Percentiles rank a stretch among this genome's conserved stretches.
phyloP scores from a whole-genome alignment of 1,140 invertebrate species.

The Parasteatoda tepidariorum region DNA sequence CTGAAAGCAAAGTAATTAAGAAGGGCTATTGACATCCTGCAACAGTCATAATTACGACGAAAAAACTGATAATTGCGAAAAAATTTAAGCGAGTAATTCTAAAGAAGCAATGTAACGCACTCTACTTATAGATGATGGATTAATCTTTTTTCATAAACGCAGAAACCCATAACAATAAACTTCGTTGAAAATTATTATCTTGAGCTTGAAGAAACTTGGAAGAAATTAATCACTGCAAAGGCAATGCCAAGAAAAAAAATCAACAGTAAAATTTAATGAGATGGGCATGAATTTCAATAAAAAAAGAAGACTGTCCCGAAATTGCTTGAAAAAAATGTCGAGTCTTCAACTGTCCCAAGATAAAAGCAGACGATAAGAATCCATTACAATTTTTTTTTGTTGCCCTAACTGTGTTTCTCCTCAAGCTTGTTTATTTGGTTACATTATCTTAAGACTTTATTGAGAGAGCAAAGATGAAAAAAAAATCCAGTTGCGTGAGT shows the following conservation, averaged over 20 bases:
- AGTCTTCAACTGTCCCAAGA: conserved; percentile 8
- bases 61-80: conserved; percentile 5
- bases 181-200: conserved; percentile 20
- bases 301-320: conserved; percentile 30
- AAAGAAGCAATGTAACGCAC: not conserved
- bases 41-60: too few relatives aligned
- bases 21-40: too few relatives aligned
- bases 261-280: conserved; percentile 19
- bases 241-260: not conserved
- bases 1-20: too few relatives aligned
- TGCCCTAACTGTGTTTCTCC: not conserved
- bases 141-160: not conserved
- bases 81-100: not conserved
- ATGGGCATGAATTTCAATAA: not conserved
- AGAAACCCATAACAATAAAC: conserved; percentile 9
- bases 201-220: not conserved
- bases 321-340: not conserved
- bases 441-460: conserved; percentile 21
- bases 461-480: not conserved
- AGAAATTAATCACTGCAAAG: conserved; percentile 3
- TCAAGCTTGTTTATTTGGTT: conserved; percentile 1
- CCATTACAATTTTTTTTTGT: conserved; percentile 4
- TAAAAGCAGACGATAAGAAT: conserved; percentile 29
- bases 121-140: not conserved
- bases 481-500: not conserved